Base-by-base conservation (phyloP, 2,113 vertebrate species). In the Apus apus region DNA sequence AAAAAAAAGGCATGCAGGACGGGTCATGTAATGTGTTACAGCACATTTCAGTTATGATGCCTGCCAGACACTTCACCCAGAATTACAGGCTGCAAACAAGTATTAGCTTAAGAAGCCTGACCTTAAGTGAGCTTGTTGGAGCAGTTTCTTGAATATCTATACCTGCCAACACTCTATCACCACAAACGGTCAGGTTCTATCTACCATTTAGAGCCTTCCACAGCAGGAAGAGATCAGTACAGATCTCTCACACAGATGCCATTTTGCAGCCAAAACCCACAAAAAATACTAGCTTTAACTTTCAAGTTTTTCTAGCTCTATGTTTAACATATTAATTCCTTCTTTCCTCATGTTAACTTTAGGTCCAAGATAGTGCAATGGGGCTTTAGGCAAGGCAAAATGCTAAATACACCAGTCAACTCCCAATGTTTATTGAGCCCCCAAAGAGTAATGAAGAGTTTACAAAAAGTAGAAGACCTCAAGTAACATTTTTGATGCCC, bases 1-100 rank as follows among this genome's bases (percentile, higher is more conserved):
- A n/a, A n/a, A 83, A 91, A 85, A 94, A 83, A 94, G 71, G 50
- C 95, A 95, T 67, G 75, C 91, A 87, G 67, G 17, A 81, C 0
- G 5, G 85, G 91, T 95, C 79, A 92, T 1, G 0, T 36, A 93
- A 82, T 34, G 21, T 57, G 77, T 77, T 85, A 95, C 1, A 87
- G 93, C 17, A 1, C 58, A 85, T 92, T 64, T 61, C 60, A 75
- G 51, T 82, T 74, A 92, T 17, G 26, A 23, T 58, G 68, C 77
- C 88, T 68, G 79, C 38, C 93, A 87, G 71, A 61, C 64, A 83
- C 83, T 64, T 90, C 46, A 64, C 88, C 83, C 56, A 56, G 72
- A 77, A 79, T 19, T 62, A 58, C 82, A 80, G 78, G 54, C 64
- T 83, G 85, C 72, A 93, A 75, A 76, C 74, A 54, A 82, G 75